phyloP scores from a whole-genome alignment of 53 echinoderm and acorn worm species.

The Antedon mediterranea region DNA sequence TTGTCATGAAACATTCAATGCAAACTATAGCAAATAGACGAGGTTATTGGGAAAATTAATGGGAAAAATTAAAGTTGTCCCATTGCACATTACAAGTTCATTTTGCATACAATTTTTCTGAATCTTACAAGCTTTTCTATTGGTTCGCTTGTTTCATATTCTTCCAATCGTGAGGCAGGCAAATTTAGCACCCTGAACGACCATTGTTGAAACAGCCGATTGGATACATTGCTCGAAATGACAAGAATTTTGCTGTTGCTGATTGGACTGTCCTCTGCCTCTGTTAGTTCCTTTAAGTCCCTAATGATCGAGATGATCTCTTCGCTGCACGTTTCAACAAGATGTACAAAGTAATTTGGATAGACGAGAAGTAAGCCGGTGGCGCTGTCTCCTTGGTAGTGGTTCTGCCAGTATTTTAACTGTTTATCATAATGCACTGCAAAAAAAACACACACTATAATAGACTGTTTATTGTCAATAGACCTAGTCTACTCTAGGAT shows the following conservation, averaged over 20 bases:
- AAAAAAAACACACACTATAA: too few relatives aligned
- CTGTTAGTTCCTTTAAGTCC: slow-evolving; percentile 43
- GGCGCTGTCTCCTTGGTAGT: slow-evolving; percentile 87
- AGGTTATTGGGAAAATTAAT: too few relatives aligned
- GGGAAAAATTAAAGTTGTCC: too few relatives aligned
- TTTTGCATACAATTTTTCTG: too few relatives aligned
- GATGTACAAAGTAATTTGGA: slow-evolving; percentile 84
- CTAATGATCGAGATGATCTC: slow-evolving; percentile 76
- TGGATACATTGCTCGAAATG: slow-evolving; percentile 81
- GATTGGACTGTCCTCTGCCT: slow-evolving; percentile 13
- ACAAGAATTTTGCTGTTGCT: slow-evolving; percentile 73
- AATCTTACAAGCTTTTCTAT: slow-evolving; percentile 74
- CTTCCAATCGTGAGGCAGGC: slow-evolving; percentile 76
- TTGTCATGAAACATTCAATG: too few relatives aligned
- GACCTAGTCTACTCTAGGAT: too few relatives aligned
- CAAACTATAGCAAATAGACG: too few relatives aligned
- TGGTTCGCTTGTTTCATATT: slow-evolving; percentile 83
- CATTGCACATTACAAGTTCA: too few relatives aligned
- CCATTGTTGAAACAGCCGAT: slow-evolving; percentile 91
- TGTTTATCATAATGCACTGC: slow-evolving; percentile 92
- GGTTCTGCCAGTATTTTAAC: slow-evolving; percentile 96
- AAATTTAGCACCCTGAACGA: slow-evolving; percentile 79
- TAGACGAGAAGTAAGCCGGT: slow-evolving; percentile 89
- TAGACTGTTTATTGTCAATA: too few relatives aligned
- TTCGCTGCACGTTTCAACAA: slow-evolving; percentile 89